phyloP scores from a whole-genome alignment of 1,140 invertebrate genomes.

The Dryas iulia region DNA sequence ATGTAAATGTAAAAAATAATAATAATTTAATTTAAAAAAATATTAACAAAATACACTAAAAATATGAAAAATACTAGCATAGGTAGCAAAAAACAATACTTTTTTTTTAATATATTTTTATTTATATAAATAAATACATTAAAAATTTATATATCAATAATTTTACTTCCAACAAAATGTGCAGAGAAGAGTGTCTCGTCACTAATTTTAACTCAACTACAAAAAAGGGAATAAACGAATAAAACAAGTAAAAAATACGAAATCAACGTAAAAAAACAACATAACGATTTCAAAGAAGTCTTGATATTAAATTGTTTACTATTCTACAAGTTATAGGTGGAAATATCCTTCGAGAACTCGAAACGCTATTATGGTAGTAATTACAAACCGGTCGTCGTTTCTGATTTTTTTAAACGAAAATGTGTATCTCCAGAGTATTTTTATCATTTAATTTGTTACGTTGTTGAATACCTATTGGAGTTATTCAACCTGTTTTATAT shows the following conservation, averaged over 20 bases:
- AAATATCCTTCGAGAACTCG: constrained; percentile 43
- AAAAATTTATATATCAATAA: too few species aligned
- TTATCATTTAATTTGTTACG: constrained; percentile 16
- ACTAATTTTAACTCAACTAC: not conserved
- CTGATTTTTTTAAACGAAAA: constrained; percentile 24
- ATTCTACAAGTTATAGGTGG: not conserved
- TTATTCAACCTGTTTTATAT: not conserved
- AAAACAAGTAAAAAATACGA: not conserved
- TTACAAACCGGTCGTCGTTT: constrained; percentile 32
- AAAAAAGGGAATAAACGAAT: not conserved
- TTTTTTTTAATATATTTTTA: too few species aligned
- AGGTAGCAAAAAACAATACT: too few species aligned
- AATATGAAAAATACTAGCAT: too few species aligned
- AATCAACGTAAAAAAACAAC: not conserved
- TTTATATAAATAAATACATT: not conserved
- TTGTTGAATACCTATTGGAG: not conserved
- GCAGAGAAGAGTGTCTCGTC: not conserved
- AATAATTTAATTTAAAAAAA: too few species aligned
- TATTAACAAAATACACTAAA: too few species aligned
- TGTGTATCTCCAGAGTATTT: constrained; percentile 8
- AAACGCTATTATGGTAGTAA: constrained; percentile 34
- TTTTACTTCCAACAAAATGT: not conserved
- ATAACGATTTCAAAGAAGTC: not conserved
- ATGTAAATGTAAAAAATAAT: too few species aligned
- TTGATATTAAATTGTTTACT: constrained; percentile 23